phyloP scores from a whole-genome alignment of 2,113 vertebrate genomes.

The Podarcis raffonei region DNA sequence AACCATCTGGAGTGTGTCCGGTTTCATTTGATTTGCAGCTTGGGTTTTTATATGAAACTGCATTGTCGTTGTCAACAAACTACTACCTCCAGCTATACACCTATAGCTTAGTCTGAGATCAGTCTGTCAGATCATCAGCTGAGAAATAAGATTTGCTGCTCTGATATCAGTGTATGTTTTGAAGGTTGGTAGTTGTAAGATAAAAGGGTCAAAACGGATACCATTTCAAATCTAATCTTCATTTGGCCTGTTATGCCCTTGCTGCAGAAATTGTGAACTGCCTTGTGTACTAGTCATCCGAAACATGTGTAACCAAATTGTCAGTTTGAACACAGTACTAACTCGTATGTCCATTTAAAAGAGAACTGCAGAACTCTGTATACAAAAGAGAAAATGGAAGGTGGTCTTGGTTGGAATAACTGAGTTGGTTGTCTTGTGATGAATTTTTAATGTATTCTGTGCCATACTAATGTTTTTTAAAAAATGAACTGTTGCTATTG shows the following conservation, averaged over 20 bases:
- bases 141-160: slow-evolving; percentile 70
- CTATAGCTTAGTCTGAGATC: slow-evolving; percentile 57
- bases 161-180: slow-evolving; percentile 72
- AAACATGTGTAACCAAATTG: slow-evolving; percentile 79
- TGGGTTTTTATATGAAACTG: slow-evolving; percentile 80
- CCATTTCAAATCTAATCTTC: slow-evolving; percentile 66
- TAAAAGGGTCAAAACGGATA: slow-evolving; percentile 51
- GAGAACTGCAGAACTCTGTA: slow-evolving; percentile 76
- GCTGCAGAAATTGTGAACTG: slow-evolving; percentile 86
- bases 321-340: slow-evolving; percentile 82
- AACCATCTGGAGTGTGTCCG: slow-evolving; percentile 87
- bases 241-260: slow-evolving; percentile 81
- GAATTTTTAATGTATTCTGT: slow-evolving; percentile 92
- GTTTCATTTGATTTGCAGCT: slow-evolving; percentile 83
- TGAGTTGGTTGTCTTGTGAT: slow-evolving; percentile 94
- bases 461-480: slow-evolving; percentile 90
- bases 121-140: slow-evolving; percentile 64
- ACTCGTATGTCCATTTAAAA: slow-evolving; percentile 79
- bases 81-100: slow-evolving; percentile 77
- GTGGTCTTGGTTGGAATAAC: slow-evolving; percentile 87
- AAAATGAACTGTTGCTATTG: slow-evolving; percentile 89
- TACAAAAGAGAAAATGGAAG: slow-evolving; percentile 85
- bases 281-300: slow-evolving; percentile 84
- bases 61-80: slow-evolving; percentile 79
- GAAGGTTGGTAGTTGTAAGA: slow-evolving; percentile 74